A percentile compares a stretch with the other conserved stretches of the same genome.
These are phyloP conservation scores for Agonopterix alstromeriana DNA, from an alignment of 2,888 invertebrate species.

Conservation along the genomic window DNA sequence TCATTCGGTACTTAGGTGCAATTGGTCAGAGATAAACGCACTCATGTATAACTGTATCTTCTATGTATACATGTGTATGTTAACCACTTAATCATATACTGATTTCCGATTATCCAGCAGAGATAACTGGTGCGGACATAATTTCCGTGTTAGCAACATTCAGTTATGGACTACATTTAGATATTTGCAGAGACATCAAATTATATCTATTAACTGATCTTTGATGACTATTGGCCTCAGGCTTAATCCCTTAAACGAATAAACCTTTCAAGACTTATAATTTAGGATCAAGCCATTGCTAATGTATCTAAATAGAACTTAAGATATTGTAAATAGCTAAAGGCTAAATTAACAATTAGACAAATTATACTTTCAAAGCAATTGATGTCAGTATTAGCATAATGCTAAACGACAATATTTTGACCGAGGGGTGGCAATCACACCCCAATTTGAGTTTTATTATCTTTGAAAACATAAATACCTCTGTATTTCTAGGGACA, in stretches of 20 bases:
- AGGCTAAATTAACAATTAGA: constrained; percentile 30
- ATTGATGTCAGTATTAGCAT: constrained; percentile 19
- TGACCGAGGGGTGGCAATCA: constrained; percentile 15
- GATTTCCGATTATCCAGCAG: too few species aligned
- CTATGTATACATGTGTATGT: too few species aligned
- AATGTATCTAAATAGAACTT: constrained; percentile 6
- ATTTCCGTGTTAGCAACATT: too few species aligned
- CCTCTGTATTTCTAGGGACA: not conserved
- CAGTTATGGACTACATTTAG: too few species aligned
- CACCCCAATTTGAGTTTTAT: constrained; percentile 15
- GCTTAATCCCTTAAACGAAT: constrained; percentile 12
- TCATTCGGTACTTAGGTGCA: too few species aligned
- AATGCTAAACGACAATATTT: constrained; percentile 23
- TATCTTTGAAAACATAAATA: constrained; percentile 13
- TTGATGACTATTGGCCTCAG: constrained; percentile 21
- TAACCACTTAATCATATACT: too few species aligned
- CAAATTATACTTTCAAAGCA: constrained; percentile 27
- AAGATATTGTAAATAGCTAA: constrained; percentile 20
- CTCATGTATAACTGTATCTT: too few species aligned
- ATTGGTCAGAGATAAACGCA: too few species aligned
- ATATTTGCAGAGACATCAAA: too few species aligned
- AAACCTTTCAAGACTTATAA: constrained; percentile 8
- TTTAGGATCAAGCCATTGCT: constrained; percentile 6
- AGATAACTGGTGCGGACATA: too few species aligned
- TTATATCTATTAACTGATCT: constrained; percentile 2